phyloP scores from a whole-genome alignment of 2,113 vertebrate genomes.

The Dicentrarchus labrax region DNA sequence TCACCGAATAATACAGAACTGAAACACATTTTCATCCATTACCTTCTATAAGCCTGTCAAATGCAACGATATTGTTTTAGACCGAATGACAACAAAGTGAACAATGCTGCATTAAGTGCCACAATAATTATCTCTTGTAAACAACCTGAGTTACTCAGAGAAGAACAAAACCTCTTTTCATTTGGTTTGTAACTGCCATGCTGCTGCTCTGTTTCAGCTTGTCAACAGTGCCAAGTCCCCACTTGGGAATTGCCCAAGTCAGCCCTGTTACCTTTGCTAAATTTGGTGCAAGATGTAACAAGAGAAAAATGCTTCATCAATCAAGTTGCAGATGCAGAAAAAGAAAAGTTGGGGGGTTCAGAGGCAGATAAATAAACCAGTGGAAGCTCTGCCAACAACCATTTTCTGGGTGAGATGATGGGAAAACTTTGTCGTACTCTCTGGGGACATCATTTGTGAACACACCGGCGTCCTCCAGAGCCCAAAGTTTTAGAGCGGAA shows the following conservation, averaged over 20 bases:
- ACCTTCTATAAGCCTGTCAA: conserved; percentile 16
- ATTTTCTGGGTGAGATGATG: conserved; percentile 77
- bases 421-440: conserved; percentile 70
- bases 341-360: conserved; percentile 35
- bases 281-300: conserved; percentile 72
- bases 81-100: conserved; percentile 35
- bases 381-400: conserved; percentile 70
- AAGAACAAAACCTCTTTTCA: conserved; percentile 59
- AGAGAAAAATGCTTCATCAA: conserved; percentile 78
- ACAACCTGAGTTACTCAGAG: conserved; percentile 36
- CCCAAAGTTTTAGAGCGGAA: conserved; percentile 71
- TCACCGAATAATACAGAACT: background rate
- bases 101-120: conserved; percentile 39
- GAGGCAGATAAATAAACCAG: conserved; percentile 75
- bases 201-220: conserved; percentile 63
- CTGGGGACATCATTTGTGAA: conserved; percentile 76
- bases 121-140: conserved; percentile 42
- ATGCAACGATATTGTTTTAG: conserved; percentile 20
- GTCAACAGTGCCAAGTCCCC: conserved; percentile 66
- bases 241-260: conserved; percentile 69
- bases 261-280: conserved; percentile 73
- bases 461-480: conserved; percentile 57
- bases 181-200: conserved; percentile 58
- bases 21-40: conserved; percentile 17
- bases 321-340: conserved; percentile 62